Percentiles rank a stretch among this genome's conserved stretches.
phyloP scores from a whole-genome alignment of 92 coral and sea anemone species.

The Porites evermanni region DNA sequence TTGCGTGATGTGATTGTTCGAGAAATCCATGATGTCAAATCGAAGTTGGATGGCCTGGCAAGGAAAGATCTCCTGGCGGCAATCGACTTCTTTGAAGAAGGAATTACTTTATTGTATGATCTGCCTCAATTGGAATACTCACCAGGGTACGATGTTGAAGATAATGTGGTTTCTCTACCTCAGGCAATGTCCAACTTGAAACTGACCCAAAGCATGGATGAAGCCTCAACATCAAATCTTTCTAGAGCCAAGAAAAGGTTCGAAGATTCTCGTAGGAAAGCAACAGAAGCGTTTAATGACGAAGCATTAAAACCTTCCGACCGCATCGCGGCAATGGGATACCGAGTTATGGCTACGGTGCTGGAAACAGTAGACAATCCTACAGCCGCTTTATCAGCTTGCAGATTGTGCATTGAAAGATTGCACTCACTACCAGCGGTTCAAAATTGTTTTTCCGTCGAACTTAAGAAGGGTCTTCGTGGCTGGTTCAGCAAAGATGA shows the following conservation, averaged over 20 bases:
- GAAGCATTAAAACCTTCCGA: slow-evolving; percentile 53
- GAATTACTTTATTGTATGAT: not conserved
- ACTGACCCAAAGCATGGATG: slow-evolving; percentile 1
- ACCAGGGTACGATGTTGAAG: not conserved
- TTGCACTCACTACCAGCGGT: slow-evolving; percentile 53
- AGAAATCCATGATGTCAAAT: slow-evolving; percentile 49
- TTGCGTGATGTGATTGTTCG: slow-evolving; percentile 42
- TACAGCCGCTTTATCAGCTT: slow-evolving; percentile 14
- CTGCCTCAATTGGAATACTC: not conserved
- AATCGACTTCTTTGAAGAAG: slow-evolving; percentile 17
- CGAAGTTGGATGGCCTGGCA: slow-evolving; percentile 27
- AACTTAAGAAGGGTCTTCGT: not conserved
- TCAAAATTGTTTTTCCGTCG: slow-evolving; percentile 1
- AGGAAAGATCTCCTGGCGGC: slow-evolving; percentile 14
- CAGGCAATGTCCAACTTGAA: slow-evolving; percentile 1
- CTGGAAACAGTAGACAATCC: slow-evolving; percentile 56
- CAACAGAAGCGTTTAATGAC: slow-evolving; percentile 66
- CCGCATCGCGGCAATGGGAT: slow-evolving; percentile 58
- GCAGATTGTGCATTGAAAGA: slow-evolving; percentile 49
- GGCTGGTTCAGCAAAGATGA: slow-evolving; percentile 29
- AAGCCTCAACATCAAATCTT: slow-evolving; percentile 5
- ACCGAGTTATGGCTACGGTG: slow-evolving; percentile 64
- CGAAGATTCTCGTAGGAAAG: slow-evolving; percentile 48
- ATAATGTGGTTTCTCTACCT: not conserved
- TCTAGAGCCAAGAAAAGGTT: slow-evolving; percentile 41